These are phyloP conservation scores for Drosophila monieri DNA, from an alignment of 2,888 invertebrate species.

Conservation along the genomic window DNA sequence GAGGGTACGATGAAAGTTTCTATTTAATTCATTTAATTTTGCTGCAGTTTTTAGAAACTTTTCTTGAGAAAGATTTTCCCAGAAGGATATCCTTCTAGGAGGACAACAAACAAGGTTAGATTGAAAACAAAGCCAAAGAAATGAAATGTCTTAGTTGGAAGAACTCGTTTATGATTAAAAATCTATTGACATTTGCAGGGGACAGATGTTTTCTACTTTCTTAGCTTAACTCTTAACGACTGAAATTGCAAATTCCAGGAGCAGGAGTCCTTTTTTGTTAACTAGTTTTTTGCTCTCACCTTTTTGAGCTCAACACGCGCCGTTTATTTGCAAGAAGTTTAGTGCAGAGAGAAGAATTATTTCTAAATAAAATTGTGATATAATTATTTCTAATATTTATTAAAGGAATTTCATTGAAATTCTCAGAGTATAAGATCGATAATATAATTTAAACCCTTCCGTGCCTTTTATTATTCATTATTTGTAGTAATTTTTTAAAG, in stretches of 20 bases:
- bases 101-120: slow-evolving; percentile 3
- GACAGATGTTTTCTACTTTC: not conserved
- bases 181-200: slow-evolving; percentile 54
- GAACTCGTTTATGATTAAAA: slow-evolving; percentile 40
- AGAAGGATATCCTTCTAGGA: slow-evolving; percentile 3
- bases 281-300: slow-evolving; percentile 12
- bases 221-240: slow-evolving; percentile 4
- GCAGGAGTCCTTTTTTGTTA: not conserved
- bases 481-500: not conserved
- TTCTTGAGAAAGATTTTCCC: not conserved
- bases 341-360: not conserved
- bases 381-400: no score
- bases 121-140: slow-evolving; percentile 2
- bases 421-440: no score
- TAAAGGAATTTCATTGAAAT: no score
- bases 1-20: not conserved
- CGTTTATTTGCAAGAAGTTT: not conserved
- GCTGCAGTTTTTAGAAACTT: not conserved
- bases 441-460: no score
- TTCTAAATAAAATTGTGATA: not conserved
- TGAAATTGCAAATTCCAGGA: slow-evolving; percentile 9
- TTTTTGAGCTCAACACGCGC: not conserved
- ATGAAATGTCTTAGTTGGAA: slow-evolving; percentile 20
- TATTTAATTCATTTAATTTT: not conserved
- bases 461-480: not conserved